phyloP scores from a whole-genome alignment of 53 echinoderm and acorn worm species.

The Crossaster papposus region DNA sequence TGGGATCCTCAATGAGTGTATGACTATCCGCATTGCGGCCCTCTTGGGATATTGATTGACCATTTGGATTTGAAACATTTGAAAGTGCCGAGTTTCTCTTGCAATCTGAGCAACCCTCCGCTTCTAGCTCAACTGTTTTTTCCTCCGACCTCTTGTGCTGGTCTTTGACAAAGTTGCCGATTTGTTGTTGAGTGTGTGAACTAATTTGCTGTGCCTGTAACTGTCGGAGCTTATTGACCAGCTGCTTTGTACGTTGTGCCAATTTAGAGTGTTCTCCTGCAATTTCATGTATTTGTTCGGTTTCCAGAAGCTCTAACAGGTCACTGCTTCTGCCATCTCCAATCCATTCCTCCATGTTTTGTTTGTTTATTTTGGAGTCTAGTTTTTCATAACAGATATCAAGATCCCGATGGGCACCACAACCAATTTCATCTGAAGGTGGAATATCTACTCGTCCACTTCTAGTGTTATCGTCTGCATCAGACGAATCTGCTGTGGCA shows the following conservation, averaged over 20 bases:
- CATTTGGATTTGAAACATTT: slow-evolving; percentile 23
- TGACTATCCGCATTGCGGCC: background rate
- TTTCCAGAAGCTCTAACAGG: slow-evolving; percentile 36
- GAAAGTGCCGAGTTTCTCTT: slow-evolving; percentile 39
- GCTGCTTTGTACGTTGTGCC: slow-evolving; percentile 70
- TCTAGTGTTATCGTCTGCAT: slow-evolving; percentile 34
- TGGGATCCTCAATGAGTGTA: background rate
- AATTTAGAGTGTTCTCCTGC: slow-evolving; percentile 59
- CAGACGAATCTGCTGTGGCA: slow-evolving; percentile 48
- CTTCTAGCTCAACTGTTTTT: slow-evolving; percentile 19
- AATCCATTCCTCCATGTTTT: slow-evolving; percentile 8
- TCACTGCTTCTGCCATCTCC: slow-evolving; percentile 13
- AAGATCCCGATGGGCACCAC: slow-evolving; percentile 16
- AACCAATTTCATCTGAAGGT: background rate
- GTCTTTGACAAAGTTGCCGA: slow-evolving; percentile 68
- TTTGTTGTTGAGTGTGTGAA: slow-evolving; percentile 70
- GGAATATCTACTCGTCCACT: slow-evolving; percentile 11
- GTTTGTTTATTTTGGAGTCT: background rate
- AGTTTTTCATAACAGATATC: slow-evolving; percentile 3
- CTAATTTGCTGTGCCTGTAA: slow-evolving; percentile 71
- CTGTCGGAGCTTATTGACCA: slow-evolving; percentile 67
- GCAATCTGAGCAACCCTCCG: slow-evolving; percentile 57
- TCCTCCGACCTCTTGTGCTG: slow-evolving; percentile 40
- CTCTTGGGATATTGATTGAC: slow-evolving; percentile 17
- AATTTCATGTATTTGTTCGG: slow-evolving; percentile 37